Conservation (phyloP, 1,140 invertebrate genomes). For the Brachionus sp. region DNA sequence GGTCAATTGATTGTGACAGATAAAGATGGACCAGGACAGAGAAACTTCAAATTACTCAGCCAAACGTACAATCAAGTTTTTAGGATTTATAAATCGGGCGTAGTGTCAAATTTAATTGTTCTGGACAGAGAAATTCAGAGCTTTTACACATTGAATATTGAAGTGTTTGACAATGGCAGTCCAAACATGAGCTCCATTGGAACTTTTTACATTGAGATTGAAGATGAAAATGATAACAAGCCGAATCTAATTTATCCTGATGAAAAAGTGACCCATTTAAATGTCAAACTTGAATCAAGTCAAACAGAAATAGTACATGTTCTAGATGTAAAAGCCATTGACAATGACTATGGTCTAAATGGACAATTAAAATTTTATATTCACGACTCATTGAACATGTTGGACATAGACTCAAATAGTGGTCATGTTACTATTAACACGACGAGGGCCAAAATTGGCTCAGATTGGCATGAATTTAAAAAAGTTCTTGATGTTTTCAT, state of each 20-base stretch:
- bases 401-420: not conserved
- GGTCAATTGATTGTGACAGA: conserved; percentile 12
- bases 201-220: conserved; percentile 27
- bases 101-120: not conserved
- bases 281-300: not conserved
- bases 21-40: not conserved
- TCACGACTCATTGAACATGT: not conserved
- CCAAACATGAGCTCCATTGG: conserved; percentile 8
- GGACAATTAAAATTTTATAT: not conserved
- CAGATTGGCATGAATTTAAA: not conserved
- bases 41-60: not conserved
- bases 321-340: not conserved
- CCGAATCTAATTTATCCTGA: conserved; percentile 6
- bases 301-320: not conserved
- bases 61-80: not conserved
- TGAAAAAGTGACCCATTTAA: not conserved
- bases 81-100: not conserved
- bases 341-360: not conserved
- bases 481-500: not conserved
- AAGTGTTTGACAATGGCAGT: not conserved
- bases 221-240: conserved; percentile 37
- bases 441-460: not conserved
- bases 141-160: conserved; percentile 5
- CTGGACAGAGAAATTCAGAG: conserved; percentile 21
- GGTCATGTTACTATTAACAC: not conserved